Evolutionary conservation across 2,797 vertebrate species (phyloP).

Genomic region (Cossypha heuglini): DNA sequence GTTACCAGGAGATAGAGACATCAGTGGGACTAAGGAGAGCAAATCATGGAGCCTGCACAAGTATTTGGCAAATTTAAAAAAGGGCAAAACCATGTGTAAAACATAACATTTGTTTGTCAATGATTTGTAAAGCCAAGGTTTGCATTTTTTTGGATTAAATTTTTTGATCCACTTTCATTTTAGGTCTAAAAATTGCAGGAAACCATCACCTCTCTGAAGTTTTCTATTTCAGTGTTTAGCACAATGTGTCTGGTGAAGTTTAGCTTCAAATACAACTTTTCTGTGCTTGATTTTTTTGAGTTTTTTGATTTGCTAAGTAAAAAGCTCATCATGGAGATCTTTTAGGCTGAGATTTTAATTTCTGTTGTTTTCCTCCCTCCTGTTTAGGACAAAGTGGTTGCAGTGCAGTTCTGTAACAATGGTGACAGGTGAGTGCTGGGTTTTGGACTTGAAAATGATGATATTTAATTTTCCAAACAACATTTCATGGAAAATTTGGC

Average conservation of each 20-base stretch:
- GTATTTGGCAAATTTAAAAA: neutral
- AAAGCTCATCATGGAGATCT: neutral
- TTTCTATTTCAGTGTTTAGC: neutral
- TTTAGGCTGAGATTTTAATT: neutral
- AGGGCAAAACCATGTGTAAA: neutral
- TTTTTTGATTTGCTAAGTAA: neutral
- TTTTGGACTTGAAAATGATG: neutral
- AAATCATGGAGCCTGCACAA: neutral
- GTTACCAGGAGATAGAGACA: neutral
- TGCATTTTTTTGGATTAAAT: neutral
- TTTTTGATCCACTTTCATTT: neutral
- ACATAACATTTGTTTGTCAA: neutral
- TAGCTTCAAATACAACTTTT: neutral
- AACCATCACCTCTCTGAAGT: neutral
- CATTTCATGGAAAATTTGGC: neutral
- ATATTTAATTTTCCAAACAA: neutral
- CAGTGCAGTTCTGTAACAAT: constrained; percentile 97
- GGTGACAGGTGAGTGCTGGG: constrained; percentile 86
- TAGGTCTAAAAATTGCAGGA: neutral
- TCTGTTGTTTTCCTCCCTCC: constrained; percentile 6
- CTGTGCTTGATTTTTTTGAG: neutral
- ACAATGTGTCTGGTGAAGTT: neutral
- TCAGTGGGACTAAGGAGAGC: neutral
- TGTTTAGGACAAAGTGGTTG: constrained; percentile 93
- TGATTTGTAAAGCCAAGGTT: neutral